Conservation (phyloP, 2,797 vertebrate species). For the Amazona ochrocephala region DNA sequence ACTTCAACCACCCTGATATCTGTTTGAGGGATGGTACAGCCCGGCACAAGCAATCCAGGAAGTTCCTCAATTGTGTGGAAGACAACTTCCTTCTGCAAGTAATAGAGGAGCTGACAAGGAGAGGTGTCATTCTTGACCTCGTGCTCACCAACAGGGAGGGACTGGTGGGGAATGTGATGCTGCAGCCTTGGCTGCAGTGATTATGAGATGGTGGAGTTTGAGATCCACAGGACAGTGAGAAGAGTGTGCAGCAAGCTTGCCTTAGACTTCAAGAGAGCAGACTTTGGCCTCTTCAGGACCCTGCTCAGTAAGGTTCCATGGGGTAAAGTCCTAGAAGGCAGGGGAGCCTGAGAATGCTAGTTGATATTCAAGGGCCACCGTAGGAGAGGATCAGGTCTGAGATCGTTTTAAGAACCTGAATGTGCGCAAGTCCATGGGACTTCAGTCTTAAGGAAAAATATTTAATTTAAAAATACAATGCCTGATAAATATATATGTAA, state of each 20-base stretch:
- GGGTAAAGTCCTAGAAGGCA: background rate
- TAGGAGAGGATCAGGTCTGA: background rate
- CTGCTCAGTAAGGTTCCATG: background rate
- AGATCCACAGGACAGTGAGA: too few species aligned
- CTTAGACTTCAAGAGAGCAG: background rate
- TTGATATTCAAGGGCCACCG: background rate
- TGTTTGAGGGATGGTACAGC: background rate
- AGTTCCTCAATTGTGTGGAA: background rate
- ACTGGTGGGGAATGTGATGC: background rate
- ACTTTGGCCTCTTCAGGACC: background rate
- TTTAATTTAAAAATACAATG: background rate
- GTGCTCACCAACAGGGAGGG: background rate
- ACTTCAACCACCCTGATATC: background rate
- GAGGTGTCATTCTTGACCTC: background rate
- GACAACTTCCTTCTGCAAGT: background rate
- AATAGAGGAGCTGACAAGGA: background rate
- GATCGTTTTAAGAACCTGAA: background rate
- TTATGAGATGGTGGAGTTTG: too few species aligned
- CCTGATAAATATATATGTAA: background rate
- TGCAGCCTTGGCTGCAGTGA: too few species aligned
- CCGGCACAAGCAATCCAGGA: background rate
- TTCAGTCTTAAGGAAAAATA: background rate
- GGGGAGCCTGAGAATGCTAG: background rate
- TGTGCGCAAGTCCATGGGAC: background rate
- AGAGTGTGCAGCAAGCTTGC: too few species aligned